Evolutionary conservation across 2,888 invertebrate genomes (phyloP), one percentile per base, ranked within the genome.

Genomic region (Megastigmus dorsalis): DNA sequence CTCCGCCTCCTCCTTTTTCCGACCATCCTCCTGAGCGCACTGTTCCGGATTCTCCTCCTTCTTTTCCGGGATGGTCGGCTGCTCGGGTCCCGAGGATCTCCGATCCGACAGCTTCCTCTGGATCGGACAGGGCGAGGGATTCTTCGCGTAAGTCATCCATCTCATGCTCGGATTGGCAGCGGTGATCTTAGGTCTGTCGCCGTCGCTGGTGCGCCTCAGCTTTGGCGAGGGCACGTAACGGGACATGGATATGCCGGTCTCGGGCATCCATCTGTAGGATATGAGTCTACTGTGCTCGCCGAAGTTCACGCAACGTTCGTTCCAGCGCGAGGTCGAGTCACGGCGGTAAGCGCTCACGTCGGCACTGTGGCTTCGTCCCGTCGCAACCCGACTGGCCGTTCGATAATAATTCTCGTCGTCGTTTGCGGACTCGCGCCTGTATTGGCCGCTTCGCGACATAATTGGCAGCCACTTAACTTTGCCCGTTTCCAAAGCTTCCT

Each of bases 61-160:
- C 62, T 67, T 33, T 23, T 43, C 20, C 66, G 52, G 26, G 18
- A 26, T 23, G 48, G 5, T 10, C 26, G 60, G 13, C 18, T 48
- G 63, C 15, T 78, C 67, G 43, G 72, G 69, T 4, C 13, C 59
- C 48, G 50, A 74, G 28, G 68, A 30, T 9, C 77, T 77, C 36
- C 78, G 55, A 10, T 75, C 83, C 18, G 77, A 68, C 28, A 77
- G 74, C 45, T 66, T 77, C 43, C 77, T 70, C 36, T 80, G 79
- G n/a, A 77, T 43, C 13, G 81, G 77, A 48, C 62, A 65, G 4
- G 84, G 80, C 13, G 83, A 80, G n/a, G 83, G 79, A 55, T 78
- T 80, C 54, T 80, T 82, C 7, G 75, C 76, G 69, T 81, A 84
- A 13, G 80, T 80, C 76, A 81, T 80, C 84, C 85, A 85, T 36